These are phyloP conservation scores for Tachysurus vachellii DNA, from an alignment of 2,113 vertebrate species.

Conservation along the genomic window DNA sequence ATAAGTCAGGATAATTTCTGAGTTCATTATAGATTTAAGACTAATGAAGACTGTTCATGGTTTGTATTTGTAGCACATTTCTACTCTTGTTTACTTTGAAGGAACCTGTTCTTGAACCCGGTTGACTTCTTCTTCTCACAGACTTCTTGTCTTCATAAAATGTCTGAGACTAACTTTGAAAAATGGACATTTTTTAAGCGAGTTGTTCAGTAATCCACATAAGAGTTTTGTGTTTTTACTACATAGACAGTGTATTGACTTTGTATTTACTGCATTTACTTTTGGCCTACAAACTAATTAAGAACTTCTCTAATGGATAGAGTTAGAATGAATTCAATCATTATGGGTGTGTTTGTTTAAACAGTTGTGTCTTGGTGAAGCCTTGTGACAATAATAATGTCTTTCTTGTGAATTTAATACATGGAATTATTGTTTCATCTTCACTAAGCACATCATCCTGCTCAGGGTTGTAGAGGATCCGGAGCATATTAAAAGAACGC, in stretches of 20 bases:
- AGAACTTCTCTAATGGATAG: not conserved
- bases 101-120: not conserved
- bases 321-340: not conserved
- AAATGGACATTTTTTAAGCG: not conserved
- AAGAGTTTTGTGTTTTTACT: not conserved
- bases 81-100: not conserved
- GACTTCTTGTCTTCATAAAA: constrained; percentile 11
- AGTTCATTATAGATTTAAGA: no score
- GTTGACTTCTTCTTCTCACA: not conserved
- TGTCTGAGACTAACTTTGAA: not conserved
- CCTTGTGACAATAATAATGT: not conserved
- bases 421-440: not conserved
- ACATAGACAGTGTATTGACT: not conserved
- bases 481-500: not conserved
- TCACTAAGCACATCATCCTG: not conserved
- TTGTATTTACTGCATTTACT: not conserved
- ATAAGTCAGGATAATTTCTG: no score
- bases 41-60: not conserved
- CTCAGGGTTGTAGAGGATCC: not conserved
- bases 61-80: not conserved
- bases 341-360: constrained; percentile 7
- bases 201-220: not conserved
- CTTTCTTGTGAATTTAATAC: not conserved
- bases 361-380: not conserved
- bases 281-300: not conserved